Base-by-base conservation (phyloP, 1,140 invertebrate genomes). In the Goniozus legneri region DNA sequence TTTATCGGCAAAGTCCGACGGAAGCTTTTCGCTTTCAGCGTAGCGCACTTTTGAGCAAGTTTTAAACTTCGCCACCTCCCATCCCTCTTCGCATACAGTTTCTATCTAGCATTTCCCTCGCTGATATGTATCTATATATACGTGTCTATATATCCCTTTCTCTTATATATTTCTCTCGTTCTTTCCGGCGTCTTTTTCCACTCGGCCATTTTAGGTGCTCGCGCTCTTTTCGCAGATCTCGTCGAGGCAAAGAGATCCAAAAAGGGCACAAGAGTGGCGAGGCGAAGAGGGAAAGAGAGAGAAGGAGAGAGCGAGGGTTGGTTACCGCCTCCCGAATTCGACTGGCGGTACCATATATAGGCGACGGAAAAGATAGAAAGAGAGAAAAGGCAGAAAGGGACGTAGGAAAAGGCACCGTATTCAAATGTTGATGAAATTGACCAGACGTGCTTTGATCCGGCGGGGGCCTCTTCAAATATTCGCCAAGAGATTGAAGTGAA, bases 351-450 rank as follows among this genome's bases (percentile, higher is more conserved):
- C n/a, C n/a, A n/a, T n/a, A n/a, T n/a, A n/a, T n/a, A n/a, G 15
- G 22, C 33, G 2, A 8, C 10, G 35, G 14, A 10, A 16, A 24
- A 27, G 39, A 22, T 15, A 31, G 15, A 15, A 21, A 32, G 10
- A 1, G 34, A 36, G 40, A 18, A 15, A 24, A 20, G 32, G 12
- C 18, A 46, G 20, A 30, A 41, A 52, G 20, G 21, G 45, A 39
- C 19, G 36, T 40, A 41, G 46, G 42, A 49, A 46, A 34, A 52
- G 48, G 22, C 52, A 48, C 62, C 64, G 67, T 70, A 73, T 73
- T 73, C 71, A 75, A 74, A 75, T 74, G 71, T 69, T 76, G 74
- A 75, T 76, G 71, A 76, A 75, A 76, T 76, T 76, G 74, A 76
- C 72, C 73, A 76, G 74, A 75, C 70, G 58, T 47, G 62, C 74